Evolutionary conservation across 2,113 vertebrate species (phyloP).

Genomic region (Pterocles gutturalis): DNA sequence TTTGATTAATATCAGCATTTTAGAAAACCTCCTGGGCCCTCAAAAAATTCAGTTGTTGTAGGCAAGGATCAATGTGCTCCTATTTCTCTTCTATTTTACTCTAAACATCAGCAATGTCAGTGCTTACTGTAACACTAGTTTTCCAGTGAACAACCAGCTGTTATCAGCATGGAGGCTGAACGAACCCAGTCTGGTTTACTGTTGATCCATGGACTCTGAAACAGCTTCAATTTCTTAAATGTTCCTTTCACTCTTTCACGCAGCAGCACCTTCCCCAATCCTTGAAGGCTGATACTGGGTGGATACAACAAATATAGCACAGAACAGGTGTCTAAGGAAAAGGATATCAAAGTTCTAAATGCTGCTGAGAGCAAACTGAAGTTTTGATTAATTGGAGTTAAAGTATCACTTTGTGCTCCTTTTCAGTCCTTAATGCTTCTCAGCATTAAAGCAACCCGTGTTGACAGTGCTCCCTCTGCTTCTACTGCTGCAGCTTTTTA

Average conservation of each 20-base stretch:
- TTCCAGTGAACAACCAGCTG: not conserved
- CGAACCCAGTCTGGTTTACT: not conserved
- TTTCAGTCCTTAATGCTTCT: not conserved
- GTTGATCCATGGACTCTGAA: not conserved
- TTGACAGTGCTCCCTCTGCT: no score
- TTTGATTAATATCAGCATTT: not conserved
- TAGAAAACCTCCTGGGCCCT: not conserved
- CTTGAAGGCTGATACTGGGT: not conserved
- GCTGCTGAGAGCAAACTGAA: not conserved
- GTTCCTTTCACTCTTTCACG: not conserved
- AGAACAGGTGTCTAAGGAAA: not conserved
- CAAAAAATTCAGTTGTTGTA: not conserved
- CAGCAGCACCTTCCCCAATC: not conserved
- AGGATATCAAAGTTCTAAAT: not conserved
- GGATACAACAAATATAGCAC: not conserved
- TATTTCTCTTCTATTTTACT: not conserved
- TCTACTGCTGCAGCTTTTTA: constrained; percentile 78
- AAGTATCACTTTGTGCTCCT: not conserved
- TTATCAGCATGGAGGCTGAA: not conserved
- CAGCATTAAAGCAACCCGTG: not conserved
- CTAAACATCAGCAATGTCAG: not conserved
- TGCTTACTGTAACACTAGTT: not conserved
- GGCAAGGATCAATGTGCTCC: not conserved
- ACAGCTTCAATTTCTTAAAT: not conserved
- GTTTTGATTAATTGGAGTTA: not conserved